Evolutionary conservation across 2,797 vertebrate genomes (phyloP), one percentile per base, ranked within the genome.

Genomic region (Mormyrus proboscirostris): DNA sequence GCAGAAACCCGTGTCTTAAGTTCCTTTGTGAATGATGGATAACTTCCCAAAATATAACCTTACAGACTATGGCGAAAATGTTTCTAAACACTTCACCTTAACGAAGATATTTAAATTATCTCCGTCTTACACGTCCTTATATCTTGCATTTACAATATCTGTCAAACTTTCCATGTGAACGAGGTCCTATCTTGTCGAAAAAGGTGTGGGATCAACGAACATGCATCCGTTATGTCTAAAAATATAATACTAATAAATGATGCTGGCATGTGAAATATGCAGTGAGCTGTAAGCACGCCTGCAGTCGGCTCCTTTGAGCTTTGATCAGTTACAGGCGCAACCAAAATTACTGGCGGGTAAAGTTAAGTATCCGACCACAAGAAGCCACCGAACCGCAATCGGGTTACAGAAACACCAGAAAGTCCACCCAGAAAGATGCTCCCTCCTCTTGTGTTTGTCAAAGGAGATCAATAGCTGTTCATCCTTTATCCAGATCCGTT

Each of bases 401-500:
- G 10, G 33, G 83, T 69, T 38, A 41, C 59, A 16, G 83, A 25
- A 47, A 73, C 16, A 16, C 2, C 84, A 44, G 83, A 59, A 41
- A 69, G 53, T 22, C 25, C 89, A 44, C 38, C 62, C 84, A 41
- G 57, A 25, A 50, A 12, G 44, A 89, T 76, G 49, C 84, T 57
- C 50, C 57, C 65, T 86, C 62, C 49, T 76, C 49, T 86, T 47
- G 55, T 47, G 41, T 41, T 69, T 69, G 25, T 12, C 25, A 69
- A 69, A 33, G 59, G 59, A 62, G 29, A 84, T 62, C 41, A 73
- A 38, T 50, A 47, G 82, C 55, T 19, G 88, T 44, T 86, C 89
- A 69, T 91, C 33, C 22, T 89, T 79, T 88, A 41, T 79, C 57
- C 41, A 49, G 49, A 22, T 50, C 29, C 44, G 76, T 88, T 88